A percentile compares a stretch with the other conserved stretches of the same genome.
Conservation (phyloP, 2,113 vertebrate species). For the Aldabrachelys gigantea region DNA sequence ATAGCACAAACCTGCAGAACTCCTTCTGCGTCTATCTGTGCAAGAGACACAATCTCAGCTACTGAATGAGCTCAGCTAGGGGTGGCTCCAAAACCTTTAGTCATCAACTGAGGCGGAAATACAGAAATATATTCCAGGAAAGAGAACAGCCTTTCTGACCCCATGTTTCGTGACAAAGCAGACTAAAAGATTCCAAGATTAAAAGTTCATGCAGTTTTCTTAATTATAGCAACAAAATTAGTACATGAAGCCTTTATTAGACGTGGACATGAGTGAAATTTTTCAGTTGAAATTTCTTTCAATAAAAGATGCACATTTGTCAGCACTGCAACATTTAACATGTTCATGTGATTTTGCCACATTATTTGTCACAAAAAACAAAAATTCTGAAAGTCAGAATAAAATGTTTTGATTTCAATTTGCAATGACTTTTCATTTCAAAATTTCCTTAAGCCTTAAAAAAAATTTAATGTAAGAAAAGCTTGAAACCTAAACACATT, state of each 20-base stretch:
- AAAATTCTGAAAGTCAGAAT: background rate
- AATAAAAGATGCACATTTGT: background rate
- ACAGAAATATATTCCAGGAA: background rate
- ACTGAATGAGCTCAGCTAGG: slow-evolving; percentile 10
- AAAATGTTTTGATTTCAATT: background rate
- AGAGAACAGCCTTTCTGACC: background rate
- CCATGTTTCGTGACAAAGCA: background rate
- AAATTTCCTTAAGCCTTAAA: background rate
- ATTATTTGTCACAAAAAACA: background rate
- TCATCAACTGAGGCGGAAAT: background rate
- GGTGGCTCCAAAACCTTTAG: background rate
- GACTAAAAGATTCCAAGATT: rapidly evolving
- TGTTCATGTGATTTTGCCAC: background rate
- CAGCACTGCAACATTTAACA: background rate
- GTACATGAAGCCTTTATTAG: background rate
- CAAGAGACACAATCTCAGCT: slow-evolving; percentile 43
- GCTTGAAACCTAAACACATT: background rate
- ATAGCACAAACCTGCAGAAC: slow-evolving; percentile 42
- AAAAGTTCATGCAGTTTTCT: background rate
- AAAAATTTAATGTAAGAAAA: background rate
- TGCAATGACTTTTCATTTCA: background rate
- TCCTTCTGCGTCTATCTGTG: slow-evolving; percentile 23
- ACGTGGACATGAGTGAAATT: background rate
- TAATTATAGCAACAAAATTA: background rate
- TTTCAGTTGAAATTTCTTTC: background rate